phyloP scores from a whole-genome alignment of 2,797 vertebrate species.

The Buceros bicornis region DNA sequence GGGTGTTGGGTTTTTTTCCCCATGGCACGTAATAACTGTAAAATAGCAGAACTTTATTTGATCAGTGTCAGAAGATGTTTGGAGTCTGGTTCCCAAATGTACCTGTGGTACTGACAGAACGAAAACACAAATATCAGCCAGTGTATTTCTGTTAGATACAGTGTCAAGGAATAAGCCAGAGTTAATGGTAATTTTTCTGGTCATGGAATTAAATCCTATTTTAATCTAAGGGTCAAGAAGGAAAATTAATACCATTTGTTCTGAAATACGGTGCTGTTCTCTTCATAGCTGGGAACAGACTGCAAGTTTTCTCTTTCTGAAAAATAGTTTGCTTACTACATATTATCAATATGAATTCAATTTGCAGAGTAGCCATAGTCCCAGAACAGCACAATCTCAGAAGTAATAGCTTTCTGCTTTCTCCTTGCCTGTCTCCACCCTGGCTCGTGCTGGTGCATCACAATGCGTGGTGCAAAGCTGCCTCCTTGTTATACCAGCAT shows the following conservation, averaged over 20 bases:
- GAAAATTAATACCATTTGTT: constrained; percentile 28
- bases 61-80: not conserved
- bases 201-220: constrained; percentile 30
- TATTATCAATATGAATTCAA: constrained; percentile 53
- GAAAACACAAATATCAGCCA: not conserved
- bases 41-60: not conserved
- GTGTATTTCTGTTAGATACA: constrained; percentile 26
- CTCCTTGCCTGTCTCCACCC: constrained; percentile 16
- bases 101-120: not conserved
- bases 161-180: not conserved
- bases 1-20: accelerated
- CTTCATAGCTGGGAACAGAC: not conserved
- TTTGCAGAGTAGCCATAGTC: constrained; percentile 40
- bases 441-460: not conserved
- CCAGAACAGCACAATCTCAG: constrained; percentile 8
- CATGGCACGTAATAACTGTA: not conserved
- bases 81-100: not conserved
- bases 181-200: constrained; percentile 22
- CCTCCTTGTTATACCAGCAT: not conserved
- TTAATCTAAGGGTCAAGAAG: not conserved
- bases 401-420: constrained; percentile 55
- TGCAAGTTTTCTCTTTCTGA: constrained; percentile 34
- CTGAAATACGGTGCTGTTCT: constrained; percentile 26
- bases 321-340: constrained; percentile 45
- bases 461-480: not conserved